Percentiles rank a stretch among this genome's conserved stretches.
phyloP scores from a whole-genome alignment of 2,888 invertebrate species.

The Aspidiotus rigidus region DNA sequence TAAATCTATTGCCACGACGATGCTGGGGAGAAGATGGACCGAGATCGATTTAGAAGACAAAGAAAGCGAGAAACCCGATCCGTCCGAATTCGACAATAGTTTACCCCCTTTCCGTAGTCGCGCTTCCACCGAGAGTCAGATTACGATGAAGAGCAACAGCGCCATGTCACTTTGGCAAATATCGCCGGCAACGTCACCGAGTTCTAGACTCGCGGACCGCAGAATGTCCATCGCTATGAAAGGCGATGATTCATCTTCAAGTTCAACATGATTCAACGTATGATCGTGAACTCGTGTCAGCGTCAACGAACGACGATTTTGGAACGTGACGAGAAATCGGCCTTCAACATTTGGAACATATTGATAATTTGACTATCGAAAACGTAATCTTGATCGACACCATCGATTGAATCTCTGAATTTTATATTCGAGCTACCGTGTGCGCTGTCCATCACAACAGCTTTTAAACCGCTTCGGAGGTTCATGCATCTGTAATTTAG shows the following conservation, averaged over 20 bases:
- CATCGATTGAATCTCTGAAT: neutral
- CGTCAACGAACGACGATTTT: neutral
- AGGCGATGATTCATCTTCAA: slow-evolving; percentile 47
- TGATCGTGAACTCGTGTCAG: neutral
- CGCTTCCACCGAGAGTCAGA: slow-evolving; percentile 22
- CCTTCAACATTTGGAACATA: slow-evolving; percentile 9
- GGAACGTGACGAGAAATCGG: slow-evolving; percentile 3
- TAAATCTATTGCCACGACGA: slow-evolving; percentile 14
- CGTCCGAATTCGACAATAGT: slow-evolving; percentile 42
- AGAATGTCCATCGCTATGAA: slow-evolving; percentile 71
- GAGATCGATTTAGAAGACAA: slow-evolving; percentile 55
- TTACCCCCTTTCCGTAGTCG: slow-evolving; percentile 11
- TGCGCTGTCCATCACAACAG: neutral
- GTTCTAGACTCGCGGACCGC: slow-evolving; percentile 50
- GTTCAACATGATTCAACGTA: neutral
- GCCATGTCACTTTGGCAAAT: slow-evolving; percentile 42
- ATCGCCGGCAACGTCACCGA: slow-evolving; percentile 44
- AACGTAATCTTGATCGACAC: neutral
- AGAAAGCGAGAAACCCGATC: slow-evolving; percentile 41
- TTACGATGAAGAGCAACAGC: slow-evolving; percentile 9
- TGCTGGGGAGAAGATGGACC: slow-evolving; percentile 50
- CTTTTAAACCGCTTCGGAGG: neutral
- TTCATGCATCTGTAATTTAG: neutral
- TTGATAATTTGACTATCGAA: neutral
- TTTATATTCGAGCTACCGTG: neutral